These are phyloP conservation scores for Drosophila pectinifera DNA, from an alignment of 1,140 invertebrate species.

Conservation along the genomic window DNA sequence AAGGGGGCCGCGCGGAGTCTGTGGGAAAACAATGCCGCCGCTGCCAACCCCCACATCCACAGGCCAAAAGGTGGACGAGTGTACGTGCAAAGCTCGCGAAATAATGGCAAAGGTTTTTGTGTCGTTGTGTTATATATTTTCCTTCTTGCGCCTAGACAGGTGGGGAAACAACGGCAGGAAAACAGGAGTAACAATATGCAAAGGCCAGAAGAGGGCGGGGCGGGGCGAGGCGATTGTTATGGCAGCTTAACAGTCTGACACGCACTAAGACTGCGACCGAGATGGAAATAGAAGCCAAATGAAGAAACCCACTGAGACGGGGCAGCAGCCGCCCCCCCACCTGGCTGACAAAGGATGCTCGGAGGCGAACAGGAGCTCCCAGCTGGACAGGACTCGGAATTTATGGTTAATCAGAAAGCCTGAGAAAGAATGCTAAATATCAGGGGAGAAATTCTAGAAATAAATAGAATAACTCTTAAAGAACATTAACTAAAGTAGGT, in stretches of 20 bases:
- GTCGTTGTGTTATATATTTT: conserved; percentile 33
- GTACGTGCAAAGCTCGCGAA: conserved; percentile 59
- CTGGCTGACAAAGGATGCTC: conserved; percentile 36
- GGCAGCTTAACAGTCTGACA: conserved; percentile 60
- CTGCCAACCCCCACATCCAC: conserved; percentile 28
- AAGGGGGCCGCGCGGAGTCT: conserved; percentile 4
- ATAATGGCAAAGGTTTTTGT: conserved; percentile 74
- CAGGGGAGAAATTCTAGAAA: too few relatives aligned
- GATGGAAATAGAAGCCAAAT: conserved; percentile 47
- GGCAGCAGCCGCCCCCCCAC: too few relatives aligned
- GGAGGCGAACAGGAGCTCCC: not conserved
- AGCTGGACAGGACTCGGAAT: conserved; percentile 5
- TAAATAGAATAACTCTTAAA: not conserved
- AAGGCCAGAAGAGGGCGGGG: conserved; percentile 1
- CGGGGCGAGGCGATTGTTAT: conserved; percentile 38
- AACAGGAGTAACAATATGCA: conserved; percentile 42
- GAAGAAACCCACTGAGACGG: conserved; percentile 42
- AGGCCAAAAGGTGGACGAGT: conserved; percentile 52
- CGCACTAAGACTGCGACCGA: conserved; percentile 45
- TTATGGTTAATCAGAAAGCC: not conserved
- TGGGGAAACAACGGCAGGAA: conserved; percentile 4
- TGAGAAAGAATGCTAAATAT: not conserved
- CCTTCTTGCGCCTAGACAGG: conserved; percentile 51
- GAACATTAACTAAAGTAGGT: not conserved
- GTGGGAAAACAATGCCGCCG: conserved; percentile 34